phyloP scores from a whole-genome alignment of 2,113 vertebrate genomes.

The Cinclus cinclus region DNA sequence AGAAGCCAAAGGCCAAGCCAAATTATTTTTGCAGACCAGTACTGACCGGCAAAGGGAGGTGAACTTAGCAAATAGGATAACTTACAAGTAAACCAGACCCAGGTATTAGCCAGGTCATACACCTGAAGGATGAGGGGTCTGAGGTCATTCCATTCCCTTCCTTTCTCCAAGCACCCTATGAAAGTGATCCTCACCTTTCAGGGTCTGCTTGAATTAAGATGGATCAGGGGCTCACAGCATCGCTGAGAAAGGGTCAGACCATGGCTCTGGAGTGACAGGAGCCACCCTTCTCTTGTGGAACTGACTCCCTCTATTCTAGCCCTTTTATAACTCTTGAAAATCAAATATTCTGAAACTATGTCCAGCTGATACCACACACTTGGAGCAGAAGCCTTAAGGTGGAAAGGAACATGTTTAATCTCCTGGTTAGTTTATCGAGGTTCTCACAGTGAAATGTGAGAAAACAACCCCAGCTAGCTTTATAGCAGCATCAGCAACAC shows the following conservation, averaged over 20 bases:
- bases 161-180: rapidly evolving
- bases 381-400: background rate
- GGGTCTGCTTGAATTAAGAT: background rate
- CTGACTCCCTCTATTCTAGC: background rate
- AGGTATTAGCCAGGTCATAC: background rate
- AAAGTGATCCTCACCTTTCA: background rate
- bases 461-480: background rate
- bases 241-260: background rate
- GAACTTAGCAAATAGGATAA: background rate
- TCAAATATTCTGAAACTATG: background rate
- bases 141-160: background rate
- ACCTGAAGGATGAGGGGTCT: background rate
- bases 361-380: background rate
- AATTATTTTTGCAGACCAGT: background rate
- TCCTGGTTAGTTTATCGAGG: background rate
- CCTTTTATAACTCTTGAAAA: background rate
- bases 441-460: background rate
- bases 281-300: background rate
- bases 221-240: background rate
- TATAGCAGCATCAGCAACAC: background rate
- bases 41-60: background rate
- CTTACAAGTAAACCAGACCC: background rate
- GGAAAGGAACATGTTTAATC: background rate
- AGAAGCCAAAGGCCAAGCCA: background rate
- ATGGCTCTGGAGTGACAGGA: background rate